Conservation (phyloP, 2,113 vertebrate species). For the Alces alces region DNA sequence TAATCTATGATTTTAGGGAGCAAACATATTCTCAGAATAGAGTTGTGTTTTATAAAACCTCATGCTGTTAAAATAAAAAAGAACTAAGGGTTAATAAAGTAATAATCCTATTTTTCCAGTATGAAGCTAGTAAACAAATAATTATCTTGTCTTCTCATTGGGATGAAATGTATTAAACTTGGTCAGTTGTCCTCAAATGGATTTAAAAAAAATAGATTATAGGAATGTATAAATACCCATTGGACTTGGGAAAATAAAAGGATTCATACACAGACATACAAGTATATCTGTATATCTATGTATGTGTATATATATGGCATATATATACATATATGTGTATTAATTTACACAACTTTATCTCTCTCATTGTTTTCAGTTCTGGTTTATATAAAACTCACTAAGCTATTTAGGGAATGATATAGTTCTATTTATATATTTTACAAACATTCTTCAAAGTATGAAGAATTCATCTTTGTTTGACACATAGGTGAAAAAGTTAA, state of each 20-base stretch:
- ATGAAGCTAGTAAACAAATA: background rate
- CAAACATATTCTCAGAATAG: background rate
- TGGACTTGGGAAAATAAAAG: background rate
- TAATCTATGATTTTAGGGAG: background rate
- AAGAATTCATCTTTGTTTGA: background rate
- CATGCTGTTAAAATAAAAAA: background rate
- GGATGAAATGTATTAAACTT: background rate
- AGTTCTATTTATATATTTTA: slow-evolving; percentile 20
- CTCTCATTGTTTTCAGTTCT: background rate
- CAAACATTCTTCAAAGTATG: background rate
- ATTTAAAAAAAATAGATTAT: background rate
- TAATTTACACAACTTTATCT: background rate
- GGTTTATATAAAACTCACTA: background rate
- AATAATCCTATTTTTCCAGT: background rate
- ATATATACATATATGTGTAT: background rate
- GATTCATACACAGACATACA: background rate
- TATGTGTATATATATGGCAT: background rate
- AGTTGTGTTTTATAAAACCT: background rate
- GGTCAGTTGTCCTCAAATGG: background rate
- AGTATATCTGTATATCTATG: background rate
- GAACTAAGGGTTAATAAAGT: background rate
- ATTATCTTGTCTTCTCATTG: background rate
- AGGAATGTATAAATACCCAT: background rate
- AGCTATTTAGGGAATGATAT: background rate
- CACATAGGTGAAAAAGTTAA: background rate